phyloP scores from a whole-genome alignment of 2,888 invertebrate genomes.

The Allophyes oxyacanthae region DNA sequence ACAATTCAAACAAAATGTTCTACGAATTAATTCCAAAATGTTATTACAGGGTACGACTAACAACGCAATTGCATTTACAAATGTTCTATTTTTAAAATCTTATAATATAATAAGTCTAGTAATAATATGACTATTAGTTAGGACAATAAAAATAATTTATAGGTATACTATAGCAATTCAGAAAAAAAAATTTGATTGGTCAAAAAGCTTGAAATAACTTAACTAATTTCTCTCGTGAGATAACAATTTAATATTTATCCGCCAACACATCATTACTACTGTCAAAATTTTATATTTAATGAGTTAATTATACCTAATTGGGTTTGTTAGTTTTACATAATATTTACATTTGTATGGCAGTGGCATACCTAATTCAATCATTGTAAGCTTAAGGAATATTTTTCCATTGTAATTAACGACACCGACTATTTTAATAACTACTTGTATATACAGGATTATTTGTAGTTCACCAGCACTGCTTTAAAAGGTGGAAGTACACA shows the following conservation, averaged over 20 bases:
- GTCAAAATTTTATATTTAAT: slow-evolving; percentile 45
- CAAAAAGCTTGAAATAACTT: slow-evolving; percentile 4
- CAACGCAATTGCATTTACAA: too few relatives aligned
- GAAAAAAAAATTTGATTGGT: too few relatives aligned
- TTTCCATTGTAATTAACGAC: slow-evolving; percentile 28
- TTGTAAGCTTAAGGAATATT: slow-evolving; percentile 31
- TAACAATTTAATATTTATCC: slow-evolving; percentile 25
- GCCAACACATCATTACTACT: slow-evolving; percentile 41
- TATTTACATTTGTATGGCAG: slow-evolving; percentile 39
- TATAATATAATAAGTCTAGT: too few relatives aligned
- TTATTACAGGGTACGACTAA: too few relatives aligned
- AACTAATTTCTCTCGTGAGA: slow-evolving; percentile 20
- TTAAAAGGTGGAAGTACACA: too few relatives aligned
- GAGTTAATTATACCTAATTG: slow-evolving; percentile 46
- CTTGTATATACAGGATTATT: too few relatives aligned
- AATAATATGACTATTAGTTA: too few relatives aligned
- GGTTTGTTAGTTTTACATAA: slow-evolving; percentile 50
- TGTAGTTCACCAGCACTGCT: too few relatives aligned
- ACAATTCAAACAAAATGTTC: slow-evolving; percentile 8
- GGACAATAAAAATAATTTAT: neutral
- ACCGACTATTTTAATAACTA: slow-evolving; percentile 17
- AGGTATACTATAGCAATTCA: neutral
- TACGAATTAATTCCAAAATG: neutral
- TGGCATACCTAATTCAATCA: slow-evolving; percentile 44
- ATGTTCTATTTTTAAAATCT: too few relatives aligned